Evolutionary conservation across 2,113 vertebrate genomes (phyloP).

Genomic region (Marcusenius ussheri): DNA sequence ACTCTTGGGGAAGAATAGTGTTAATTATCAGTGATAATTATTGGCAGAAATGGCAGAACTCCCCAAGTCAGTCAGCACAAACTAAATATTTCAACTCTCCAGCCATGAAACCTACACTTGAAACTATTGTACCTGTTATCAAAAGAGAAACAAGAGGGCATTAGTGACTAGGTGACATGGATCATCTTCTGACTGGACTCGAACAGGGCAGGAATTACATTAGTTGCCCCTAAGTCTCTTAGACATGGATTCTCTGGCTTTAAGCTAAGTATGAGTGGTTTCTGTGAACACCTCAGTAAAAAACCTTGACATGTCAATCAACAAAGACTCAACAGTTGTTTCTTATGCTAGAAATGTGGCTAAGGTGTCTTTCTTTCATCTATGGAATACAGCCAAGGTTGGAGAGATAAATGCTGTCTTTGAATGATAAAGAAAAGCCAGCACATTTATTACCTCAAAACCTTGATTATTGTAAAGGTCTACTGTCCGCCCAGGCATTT

Average conservation of each 20-base stretch:
- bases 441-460: neutral
- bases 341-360: neutral
- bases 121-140: neutral
- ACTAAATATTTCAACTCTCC: neutral
- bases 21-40: neutral
- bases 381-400: neutral
- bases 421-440: neutral
- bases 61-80: neutral
- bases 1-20: neutral
- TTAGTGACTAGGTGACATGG: neutral
- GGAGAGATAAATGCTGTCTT: neutral
- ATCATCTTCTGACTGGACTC: neutral
- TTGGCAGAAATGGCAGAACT: neutral
- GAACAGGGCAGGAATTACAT: neutral
- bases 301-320: neutral
- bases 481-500: neutral
- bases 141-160: neutral
- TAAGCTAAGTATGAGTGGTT: neutral
- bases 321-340: neutral
- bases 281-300: neutral
- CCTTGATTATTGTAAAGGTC: constrained; percentile 1
- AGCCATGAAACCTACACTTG: neutral
- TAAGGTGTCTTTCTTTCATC: neutral
- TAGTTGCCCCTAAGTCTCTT: neutral
- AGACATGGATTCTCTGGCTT: neutral